Evolutionary conservation across 2,797 vertebrate species (phyloP).

Genomic region (Zalophus californianus): DNA sequence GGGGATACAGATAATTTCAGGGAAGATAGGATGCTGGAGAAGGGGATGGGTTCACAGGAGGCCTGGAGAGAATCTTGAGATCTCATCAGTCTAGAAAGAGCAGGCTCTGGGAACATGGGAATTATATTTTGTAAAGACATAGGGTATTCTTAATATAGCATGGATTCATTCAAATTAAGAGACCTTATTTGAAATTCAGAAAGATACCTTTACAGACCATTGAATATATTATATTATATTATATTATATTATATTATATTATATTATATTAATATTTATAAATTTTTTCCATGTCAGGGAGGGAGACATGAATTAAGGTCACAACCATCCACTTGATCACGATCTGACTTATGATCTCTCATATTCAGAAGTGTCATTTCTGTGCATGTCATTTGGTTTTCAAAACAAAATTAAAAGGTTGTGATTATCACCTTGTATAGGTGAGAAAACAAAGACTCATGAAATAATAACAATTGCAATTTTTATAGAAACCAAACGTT

Average conservation of each 20-base stretch:
- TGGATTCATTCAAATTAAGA: background rate
- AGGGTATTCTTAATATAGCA: background rate
- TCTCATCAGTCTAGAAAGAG: background rate
- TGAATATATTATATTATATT: background rate
- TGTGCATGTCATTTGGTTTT: background rate
- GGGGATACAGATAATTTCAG: background rate
- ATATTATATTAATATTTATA: background rate
- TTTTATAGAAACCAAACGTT: background rate
- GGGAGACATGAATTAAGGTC: background rate
- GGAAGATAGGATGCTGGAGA: background rate
- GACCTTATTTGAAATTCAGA: background rate
- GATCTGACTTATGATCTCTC: background rate
- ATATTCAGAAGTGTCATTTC: background rate
- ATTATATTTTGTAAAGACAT: background rate
- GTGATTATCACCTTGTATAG: background rate
- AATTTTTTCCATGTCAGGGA: background rate
- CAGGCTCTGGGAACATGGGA: background rate
- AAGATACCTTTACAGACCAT: background rate
- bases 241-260: background rate
- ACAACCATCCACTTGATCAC: background rate
- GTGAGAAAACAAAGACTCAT: background rate
- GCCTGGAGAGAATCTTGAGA: background rate
- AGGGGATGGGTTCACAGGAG: background rate
- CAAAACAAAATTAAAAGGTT: background rate
- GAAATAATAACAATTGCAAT: background rate